Percentiles rank a stretch among this genome's conserved stretches.
Conservation (phyloP, 2,797 vertebrate species). For the Mionectes olivaceus region DNA sequence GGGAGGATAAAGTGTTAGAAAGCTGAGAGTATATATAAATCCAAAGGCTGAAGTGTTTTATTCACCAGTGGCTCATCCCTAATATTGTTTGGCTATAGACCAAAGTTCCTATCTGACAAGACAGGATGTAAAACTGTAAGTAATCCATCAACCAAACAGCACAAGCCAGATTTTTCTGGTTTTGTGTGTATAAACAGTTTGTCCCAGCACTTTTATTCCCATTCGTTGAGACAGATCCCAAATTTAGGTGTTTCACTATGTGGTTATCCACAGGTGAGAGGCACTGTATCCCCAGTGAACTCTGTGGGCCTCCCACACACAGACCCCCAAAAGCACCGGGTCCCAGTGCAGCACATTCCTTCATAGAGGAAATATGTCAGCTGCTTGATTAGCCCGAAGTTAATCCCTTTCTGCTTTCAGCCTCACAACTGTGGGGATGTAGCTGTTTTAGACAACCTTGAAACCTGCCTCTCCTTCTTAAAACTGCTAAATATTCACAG, state of each 20-base stretch:
- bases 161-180: background rate
- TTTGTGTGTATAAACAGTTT: background rate
- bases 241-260: background rate
- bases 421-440: background rate
- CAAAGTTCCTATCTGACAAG: slow-evolving; percentile 29
- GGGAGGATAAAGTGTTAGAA: background rate
- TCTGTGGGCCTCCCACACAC: background rate
- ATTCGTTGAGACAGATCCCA: background rate
- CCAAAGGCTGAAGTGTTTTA: background rate
- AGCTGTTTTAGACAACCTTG: background rate
- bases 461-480: background rate
- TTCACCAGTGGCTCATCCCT: slow-evolving; percentile 34
- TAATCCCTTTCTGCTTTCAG: background rate
- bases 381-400: background rate
- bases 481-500: background rate
- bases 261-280: background rate
- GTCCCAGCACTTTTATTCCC: background rate
- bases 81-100: background rate
- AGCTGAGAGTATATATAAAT: background rate
- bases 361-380: background rate
- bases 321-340: background rate
- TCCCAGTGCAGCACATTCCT: background rate
- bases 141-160: background rate
- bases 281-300: background rate
- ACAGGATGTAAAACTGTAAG: background rate